Base-by-base conservation (phyloP, 1,140 invertebrate species). In the Papilio aristodemus region DNA sequence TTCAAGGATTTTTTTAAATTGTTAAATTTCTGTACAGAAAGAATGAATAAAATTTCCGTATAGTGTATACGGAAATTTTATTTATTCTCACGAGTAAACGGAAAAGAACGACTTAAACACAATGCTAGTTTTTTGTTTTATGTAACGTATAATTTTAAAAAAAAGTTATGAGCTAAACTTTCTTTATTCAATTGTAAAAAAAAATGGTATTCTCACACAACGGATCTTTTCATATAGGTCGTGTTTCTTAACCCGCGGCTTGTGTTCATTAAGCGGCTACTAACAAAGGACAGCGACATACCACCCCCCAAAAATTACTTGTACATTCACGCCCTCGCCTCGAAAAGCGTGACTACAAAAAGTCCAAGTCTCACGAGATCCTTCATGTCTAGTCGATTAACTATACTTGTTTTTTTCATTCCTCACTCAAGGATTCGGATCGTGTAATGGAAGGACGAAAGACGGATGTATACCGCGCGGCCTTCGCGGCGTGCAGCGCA, bases 401-500 rank as follows among this genome's bases (percentile, higher is more conserved):
- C 63, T 74, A 78, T 77, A 75, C 75, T 76, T n/a, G n/a, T 77
- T 73, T 80, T 79, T 75, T 86, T 81, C 82, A 77, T 75, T 75
- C 43, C 67, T 60, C 57, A 66, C 63, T 85, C 75, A 81, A 64
- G 67, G 74, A 85, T 86, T 83, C 84, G 69, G 74, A 62, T 78
- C 76, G 79, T 73, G 85, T 78, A 39, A 66, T 50, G 41, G 22
- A 66, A 50, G 69, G 50, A 67, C 71, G 64, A 58, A 69, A 74
- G 74, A 74, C 78, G 85, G 85, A 87, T 87, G 84, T 77, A 79
- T 81, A 70, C 73, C 73, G 68, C 73, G 71, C 73, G 78, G 73
- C 80, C 82, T 84, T 86, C 82, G 76, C 71, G 77, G 75, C 86
- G 84, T 87, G 85, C 73, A 74, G 66, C 78, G 84, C 80, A 88